Evolutionary conservation across 2,113 vertebrate genomes (phyloP), one percentile per base, ranked within the genome.

Genomic region (Ifrita kowaldi): DNA sequence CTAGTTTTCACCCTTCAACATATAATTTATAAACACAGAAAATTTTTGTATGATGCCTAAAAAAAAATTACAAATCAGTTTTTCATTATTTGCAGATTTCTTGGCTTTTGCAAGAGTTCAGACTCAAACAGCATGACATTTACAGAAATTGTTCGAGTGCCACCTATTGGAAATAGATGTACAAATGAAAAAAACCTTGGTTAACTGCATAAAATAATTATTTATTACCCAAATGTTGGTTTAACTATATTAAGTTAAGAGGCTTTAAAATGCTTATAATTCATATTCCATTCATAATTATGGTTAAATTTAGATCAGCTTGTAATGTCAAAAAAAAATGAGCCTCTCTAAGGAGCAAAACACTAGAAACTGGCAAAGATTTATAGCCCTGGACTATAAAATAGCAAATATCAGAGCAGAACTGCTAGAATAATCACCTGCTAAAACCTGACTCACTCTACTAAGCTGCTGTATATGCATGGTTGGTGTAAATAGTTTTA

Each of bases 141-240:
- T 37, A 82, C 50, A 80, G 74, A 80, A 95, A 73, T 50, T 94
- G 62, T 23, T 90, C 49, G 87, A 94, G 67, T 69, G 90, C 75
- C 94, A 96, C 59, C 91, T 95, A 80, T 59, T 83, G 95, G 78
- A 90, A 93, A 80, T 12, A 59, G 8, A 73, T 9, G 24, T 33
- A 50, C 23, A 73, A 63, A 46, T 46, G 9, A 83, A 94, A 92
- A 89, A 87, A 7, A 50, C 11, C 5, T 28, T 39, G 32, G 23
- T 73, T 73, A 91, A 82, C 46, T 26, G 16, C 17, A 68, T 52
- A 64, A 91, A 89, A 81, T n/a, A 82, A 78, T 70, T 7, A 60
- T 56, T 89, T 83, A 46, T 60, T 69, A 79, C 17, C 6, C 44
- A 83, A 78, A 39, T 19, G 11, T 64, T 91, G 11, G 19, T 87